Conservation (phyloP, 2,888 invertebrate genomes). For the Altica lythri region DNA sequence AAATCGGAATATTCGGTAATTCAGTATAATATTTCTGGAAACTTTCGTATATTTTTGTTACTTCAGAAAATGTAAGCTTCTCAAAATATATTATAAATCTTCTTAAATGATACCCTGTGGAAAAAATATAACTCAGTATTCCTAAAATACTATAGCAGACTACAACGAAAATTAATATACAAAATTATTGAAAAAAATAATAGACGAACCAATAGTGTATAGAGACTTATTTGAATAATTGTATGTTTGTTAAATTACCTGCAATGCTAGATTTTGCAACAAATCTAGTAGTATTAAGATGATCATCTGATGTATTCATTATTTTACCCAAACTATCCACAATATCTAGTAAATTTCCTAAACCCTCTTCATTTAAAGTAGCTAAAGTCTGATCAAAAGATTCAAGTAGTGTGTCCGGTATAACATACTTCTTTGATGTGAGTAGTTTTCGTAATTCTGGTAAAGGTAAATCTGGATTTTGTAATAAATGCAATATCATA, state of each 20-base stretch:
- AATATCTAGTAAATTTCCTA: constrained; percentile 52
- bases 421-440: constrained; percentile 65
- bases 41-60: constrained; percentile 73
- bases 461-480: constrained; percentile 80
- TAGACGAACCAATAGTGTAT: constrained; percentile 5
- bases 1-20: constrained; percentile 36
- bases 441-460: constrained; percentile 68
- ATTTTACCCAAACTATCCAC: constrained; percentile 48
- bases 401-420: constrained; percentile 63
- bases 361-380: constrained; percentile 63
- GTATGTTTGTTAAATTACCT: constrained; percentile 62
- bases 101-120: constrained; percentile 82
- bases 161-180: too few species aligned
- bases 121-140: neutral
- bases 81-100: constrained; percentile 82
- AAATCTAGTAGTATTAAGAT: constrained; percentile 26
- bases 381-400: constrained; percentile 65
- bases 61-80: constrained; percentile 82
- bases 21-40: constrained; percentile 69
- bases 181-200: too few species aligned
- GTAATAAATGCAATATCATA: constrained; percentile 77
- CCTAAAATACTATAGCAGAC: too few species aligned
- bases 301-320: constrained; percentile 36
- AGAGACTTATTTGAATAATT: too few species aligned
- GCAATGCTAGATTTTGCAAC: constrained; percentile 71